Base-by-base conservation (phyloP, 2,113 vertebrate genomes). In the Acinonyx jubatus region DNA sequence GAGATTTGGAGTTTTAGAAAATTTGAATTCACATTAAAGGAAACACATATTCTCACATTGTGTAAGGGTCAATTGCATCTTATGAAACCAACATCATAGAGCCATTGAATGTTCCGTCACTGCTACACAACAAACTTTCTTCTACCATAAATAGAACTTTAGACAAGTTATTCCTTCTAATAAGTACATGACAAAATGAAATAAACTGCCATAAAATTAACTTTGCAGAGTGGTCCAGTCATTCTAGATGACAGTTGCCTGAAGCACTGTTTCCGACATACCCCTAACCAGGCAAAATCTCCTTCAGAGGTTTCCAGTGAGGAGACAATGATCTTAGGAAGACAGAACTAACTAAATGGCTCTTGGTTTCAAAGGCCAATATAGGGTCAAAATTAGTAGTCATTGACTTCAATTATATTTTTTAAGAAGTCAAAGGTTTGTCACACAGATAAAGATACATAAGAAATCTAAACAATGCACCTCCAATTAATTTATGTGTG, bases 1-100 rank as follows among this genome's bases (percentile, higher is more conserved):
- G 31, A 88, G 69, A 84, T n/a, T 45, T 84, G 25, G 81, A 71
- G 27, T 52, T 96, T 96, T 85, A n/a, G 21, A 86, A 81, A 96
- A 91, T 50, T 88, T 78, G 45, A 93, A 79, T 78, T 94, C n/a
- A 91, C 31, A 73, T 83, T 52, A 73, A 79, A 84, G 19, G 63
- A 96, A 85, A 74, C 33, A 61, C 1, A 25, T 33, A 71, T 52
- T 52, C 48, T 80, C 36, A 73, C 31, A 7, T 57, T n/a, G 23
- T 36, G 29, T 38, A 50, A 48, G 14, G 66, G 29, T 63, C 65
- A n/a, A 13, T 27, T 92, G 5, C 18, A 14, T 31, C 9, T 86
- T 71, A 82, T 12, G 27, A 94, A 91, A 95, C 27, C 15, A 36
- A 23, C 3, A 25, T 31, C 50, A 45, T 0, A 33, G n/a, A 81